A percentile compares a stretch with the other conserved stretches of the same genome.
phyloP scores from a whole-genome alignment of 2,113 vertebrate species.

The Microcebus ravelobensis region DNA sequence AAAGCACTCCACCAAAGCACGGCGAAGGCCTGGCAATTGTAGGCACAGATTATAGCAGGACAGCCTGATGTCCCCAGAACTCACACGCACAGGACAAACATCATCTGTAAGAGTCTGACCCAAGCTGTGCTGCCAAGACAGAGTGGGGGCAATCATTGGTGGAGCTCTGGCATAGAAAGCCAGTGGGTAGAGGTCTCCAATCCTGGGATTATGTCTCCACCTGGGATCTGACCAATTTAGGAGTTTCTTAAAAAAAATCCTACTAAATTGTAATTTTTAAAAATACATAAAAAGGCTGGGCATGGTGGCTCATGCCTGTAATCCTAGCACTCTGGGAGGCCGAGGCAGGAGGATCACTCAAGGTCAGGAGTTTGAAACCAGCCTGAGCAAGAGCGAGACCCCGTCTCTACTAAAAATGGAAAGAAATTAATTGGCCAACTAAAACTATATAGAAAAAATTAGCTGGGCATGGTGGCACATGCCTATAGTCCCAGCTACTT shows the following conservation, averaged over 20 bases:
- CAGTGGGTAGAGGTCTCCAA: background rate
- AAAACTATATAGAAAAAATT: no score
- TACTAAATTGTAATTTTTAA: background rate
- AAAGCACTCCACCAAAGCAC: background rate
- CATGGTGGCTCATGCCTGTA: no score
- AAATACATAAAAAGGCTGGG: background rate
- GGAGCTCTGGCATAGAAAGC: background rate
- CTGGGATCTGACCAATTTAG: background rate
- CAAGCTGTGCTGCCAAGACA: no score
- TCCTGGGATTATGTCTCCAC: background rate
- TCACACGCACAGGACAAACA: background rate
- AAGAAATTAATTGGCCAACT: no score
- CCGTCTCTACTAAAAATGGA: no score
- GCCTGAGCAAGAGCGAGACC: no score
- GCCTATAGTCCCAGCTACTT: no score
- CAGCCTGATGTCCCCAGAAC: background rate
- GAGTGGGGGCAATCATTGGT: background rate
- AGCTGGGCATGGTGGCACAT: no score
- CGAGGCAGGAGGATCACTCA: no score
- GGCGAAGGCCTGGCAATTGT: background rate
- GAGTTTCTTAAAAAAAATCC: background rate
- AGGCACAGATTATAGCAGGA: background rate
- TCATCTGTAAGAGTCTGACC: background rate
- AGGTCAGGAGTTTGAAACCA: no score
- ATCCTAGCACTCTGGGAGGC: no score